Evolutionary conservation across 2,888 invertebrate species (phyloP).

Genomic region (Eristalinus aeneus): DNA sequence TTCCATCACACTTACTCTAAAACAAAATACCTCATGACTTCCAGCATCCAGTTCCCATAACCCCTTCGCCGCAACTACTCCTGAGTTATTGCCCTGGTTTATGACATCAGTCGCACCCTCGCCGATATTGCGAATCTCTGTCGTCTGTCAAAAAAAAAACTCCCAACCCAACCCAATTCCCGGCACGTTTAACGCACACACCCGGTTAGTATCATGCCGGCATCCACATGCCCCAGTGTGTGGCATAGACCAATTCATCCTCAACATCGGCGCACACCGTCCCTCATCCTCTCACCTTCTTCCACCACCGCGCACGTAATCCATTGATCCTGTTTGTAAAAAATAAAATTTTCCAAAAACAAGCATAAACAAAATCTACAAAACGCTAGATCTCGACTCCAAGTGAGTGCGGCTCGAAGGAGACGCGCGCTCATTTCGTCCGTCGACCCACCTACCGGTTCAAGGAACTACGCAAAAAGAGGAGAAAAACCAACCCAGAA

Average conservation of each 20-base stretch:
- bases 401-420: no score
- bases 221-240: background rate
- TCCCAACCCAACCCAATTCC: background rate
- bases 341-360: constrained; percentile 39
- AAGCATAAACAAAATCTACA: constrained; percentile 58
- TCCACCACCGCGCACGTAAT: constrained; percentile 51
- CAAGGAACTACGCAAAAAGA: background rate
- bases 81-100: constrained; percentile 9
- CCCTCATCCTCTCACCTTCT: background rate
- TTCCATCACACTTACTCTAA: background rate
- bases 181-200: constrained; percentile 11
- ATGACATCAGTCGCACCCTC: constrained; percentile 24
- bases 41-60: background rate
- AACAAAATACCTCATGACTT: background rate
- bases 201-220: constrained; percentile 9
- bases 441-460: background rate
- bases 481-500: background rate
- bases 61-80: background rate
- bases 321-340: constrained; percentile 64
- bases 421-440: background rate
- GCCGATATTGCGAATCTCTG: constrained; percentile 11
- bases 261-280: background rate
- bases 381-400: constrained; percentile 23
- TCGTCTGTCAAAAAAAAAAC: constrained; percentile 1
- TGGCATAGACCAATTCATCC: constrained; percentile 43